Evolutionary conservation across 2,113 vertebrate species (phyloP).

Genomic region (Macrotis lagotis): DNA sequence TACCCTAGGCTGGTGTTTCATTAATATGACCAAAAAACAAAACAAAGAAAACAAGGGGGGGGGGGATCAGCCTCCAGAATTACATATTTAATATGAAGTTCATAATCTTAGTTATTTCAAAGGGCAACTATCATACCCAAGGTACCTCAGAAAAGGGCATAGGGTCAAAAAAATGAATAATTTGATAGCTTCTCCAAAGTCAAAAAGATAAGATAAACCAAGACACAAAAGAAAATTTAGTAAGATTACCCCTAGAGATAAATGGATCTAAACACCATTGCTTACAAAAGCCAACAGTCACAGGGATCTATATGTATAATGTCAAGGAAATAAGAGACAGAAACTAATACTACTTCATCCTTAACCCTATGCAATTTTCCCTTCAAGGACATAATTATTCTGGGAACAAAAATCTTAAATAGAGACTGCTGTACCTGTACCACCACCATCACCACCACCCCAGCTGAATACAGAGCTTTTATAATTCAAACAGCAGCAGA

Average conservation of each 20-base stretch:
- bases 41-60: not conserved
- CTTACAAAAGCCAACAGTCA: not conserved
- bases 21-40: not conserved
- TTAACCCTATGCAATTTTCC: not conserved
- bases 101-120: not conserved
- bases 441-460: not conserved
- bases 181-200: constrained; percentile 1
- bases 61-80: not conserved
- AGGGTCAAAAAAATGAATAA: not conserved
- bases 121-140: not conserved
- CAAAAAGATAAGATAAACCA: constrained; percentile 7
- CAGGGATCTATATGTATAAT: not conserved
- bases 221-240: not conserved
- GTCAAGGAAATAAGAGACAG: not conserved
- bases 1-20: not conserved
- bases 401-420: not conserved
- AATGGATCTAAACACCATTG: not conserved
- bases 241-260: not conserved
- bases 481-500: not conserved
- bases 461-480: not conserved
- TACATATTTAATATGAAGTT: constrained; percentile 20
- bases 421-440: not conserved
- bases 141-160: not conserved
- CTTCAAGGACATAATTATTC: not conserved
- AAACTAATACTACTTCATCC: not conserved